A percentile compares a stretch with the other conserved stretches of the same genome.
These are phyloP conservation scores for Euphysa ruthae DNA, from an alignment of 30 jellyfish, hydroid and myxozoan species.

Conservation along the genomic window DNA sequence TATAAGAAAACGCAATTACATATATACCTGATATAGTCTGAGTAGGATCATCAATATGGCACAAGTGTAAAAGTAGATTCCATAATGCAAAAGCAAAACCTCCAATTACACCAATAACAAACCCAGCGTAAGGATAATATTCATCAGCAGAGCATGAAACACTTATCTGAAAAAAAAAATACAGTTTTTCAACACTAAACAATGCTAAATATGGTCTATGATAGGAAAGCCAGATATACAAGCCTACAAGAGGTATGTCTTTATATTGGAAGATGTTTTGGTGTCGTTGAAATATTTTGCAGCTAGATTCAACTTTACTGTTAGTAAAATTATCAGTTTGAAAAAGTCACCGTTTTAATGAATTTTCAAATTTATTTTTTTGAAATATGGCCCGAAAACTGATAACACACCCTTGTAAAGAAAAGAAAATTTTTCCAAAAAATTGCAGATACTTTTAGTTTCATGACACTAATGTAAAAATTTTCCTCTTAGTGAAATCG, in stretches of 20 bases:
- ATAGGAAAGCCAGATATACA: neutral
- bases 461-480: no score
- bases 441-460: no score
- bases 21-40: conserved; percentile 66
- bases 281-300: no score
- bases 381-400: no score
- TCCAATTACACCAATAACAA: conserved; percentile 72
- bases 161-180: conserved; percentile 39
- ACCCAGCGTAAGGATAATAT: conserved; percentile 64
- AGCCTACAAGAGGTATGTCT: neutral
- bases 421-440: no score
- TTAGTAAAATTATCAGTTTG: no score
- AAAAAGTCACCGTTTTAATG: no score
- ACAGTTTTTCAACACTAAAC: neutral
- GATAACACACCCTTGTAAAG: no score
- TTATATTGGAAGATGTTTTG: no score
- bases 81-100: conserved; percentile 56
- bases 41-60: conserved; percentile 73
- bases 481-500: no score
- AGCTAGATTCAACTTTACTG: no score
- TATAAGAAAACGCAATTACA: neutral
- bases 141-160: conserved; percentile 60
- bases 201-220: neutral
- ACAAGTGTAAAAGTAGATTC: conserved; percentile 33
- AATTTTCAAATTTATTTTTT: no score